Conservation (phyloP, 1,140 invertebrate genomes). For the Onthophagus taurus region DNA sequence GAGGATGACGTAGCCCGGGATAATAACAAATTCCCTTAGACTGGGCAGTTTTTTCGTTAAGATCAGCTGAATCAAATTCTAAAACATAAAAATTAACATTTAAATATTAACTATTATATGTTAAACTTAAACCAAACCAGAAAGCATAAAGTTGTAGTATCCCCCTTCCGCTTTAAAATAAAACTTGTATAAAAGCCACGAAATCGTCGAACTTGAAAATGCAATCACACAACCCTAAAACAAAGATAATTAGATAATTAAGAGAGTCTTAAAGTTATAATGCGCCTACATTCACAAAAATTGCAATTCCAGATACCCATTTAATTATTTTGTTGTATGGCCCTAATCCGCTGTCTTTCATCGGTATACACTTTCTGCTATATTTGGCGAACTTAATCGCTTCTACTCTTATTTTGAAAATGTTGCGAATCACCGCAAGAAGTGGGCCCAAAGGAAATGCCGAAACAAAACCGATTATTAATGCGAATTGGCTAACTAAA, state of each 20-base stretch:
- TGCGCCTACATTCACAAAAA: no score
- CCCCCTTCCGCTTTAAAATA: conserved; percentile 33
- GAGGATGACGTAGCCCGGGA: no score
- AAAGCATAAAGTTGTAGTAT: background rate
- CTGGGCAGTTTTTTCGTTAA: no score
- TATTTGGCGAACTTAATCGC: conserved; percentile 67
- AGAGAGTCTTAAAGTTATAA: no score
- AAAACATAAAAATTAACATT: no score
- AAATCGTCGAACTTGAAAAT: conserved; percentile 95
- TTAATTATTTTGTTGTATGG: conserved; percentile 47
- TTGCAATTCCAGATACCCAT: conserved; percentile 21
- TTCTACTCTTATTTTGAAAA: conserved; percentile 69
- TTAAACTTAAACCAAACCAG: background rate
- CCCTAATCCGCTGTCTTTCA: conserved; percentile 54
- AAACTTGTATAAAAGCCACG: conserved; percentile 75
- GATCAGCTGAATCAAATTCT: no score
- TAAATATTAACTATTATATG: no score
- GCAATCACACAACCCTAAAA: conserved; percentile 94
- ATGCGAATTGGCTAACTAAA: conserved; percentile 79
- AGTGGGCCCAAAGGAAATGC: conserved; percentile 74
- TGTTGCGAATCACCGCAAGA: conserved; percentile 71
- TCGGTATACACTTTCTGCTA: conserved; percentile 56
- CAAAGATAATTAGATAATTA: no score
- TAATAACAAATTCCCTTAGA: no score
- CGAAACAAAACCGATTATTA: conserved; percentile 75